A percentile compares a stretch with the other conserved stretches of the same genome.
Evolutionary conservation across 2,113 vertebrate species (phyloP).

Genomic region (Bos taurus): DNA sequence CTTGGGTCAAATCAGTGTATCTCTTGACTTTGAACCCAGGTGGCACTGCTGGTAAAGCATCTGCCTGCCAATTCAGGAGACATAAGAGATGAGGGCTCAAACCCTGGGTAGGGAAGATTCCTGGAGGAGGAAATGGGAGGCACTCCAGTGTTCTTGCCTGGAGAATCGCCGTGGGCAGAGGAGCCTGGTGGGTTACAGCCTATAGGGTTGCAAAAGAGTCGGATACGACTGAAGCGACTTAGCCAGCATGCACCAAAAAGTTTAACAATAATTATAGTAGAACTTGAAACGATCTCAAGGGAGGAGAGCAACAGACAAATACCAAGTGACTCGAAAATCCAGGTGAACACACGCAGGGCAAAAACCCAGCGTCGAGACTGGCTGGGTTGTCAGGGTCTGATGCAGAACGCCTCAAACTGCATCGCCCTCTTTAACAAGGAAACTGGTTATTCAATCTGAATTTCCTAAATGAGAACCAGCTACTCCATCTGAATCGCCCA

Average conservation of each 20-base stretch:
- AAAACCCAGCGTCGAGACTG: accelerated
- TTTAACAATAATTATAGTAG: background rate
- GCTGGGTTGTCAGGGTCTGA: background rate
- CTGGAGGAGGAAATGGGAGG: background rate
- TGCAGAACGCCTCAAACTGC: background rate
- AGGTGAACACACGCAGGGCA: accelerated
- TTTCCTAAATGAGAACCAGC: slow-evolving; percentile 39
- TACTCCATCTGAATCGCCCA: background rate
- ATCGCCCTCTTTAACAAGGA: background rate
- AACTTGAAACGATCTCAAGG: background rate
- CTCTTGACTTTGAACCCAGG: background rate
- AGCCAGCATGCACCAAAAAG: background rate
- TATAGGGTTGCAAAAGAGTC: background rate
- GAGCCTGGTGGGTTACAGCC: background rate
- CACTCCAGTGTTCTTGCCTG: background rate
- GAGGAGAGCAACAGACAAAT: background rate
- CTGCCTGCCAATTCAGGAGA: background rate
- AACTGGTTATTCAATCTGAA: background rate
- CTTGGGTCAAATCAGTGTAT: background rate
- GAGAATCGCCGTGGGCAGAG: background rate
- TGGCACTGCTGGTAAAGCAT: background rate
- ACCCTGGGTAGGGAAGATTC: background rate
- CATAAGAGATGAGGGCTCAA: background rate
- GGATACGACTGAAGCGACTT: background rate
- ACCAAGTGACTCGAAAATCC: background rate